Conservation (phyloP, 23 tunicate species). For the Ciona savignyi region DNA sequence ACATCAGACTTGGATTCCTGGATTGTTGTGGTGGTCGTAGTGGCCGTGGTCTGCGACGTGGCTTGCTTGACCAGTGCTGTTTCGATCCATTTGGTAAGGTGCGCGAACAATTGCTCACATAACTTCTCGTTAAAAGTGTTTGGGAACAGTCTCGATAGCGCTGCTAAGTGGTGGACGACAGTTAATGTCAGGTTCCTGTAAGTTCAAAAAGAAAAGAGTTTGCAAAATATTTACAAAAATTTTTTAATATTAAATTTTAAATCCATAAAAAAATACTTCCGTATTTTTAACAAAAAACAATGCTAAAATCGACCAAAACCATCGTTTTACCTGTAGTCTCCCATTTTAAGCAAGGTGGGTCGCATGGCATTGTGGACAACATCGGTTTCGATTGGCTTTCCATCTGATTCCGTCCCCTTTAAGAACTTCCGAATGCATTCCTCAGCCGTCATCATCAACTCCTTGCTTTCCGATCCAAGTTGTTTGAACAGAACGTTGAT, state of each 20-base stretch:
- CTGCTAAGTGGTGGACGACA: constrained; percentile 90
- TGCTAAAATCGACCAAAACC: neutral
- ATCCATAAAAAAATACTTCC: neutral
- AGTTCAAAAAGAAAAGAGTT: too few species aligned
- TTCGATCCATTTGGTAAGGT: constrained; percentile 85
- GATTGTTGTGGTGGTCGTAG: neutral
- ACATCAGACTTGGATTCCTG: constrained; percentile 42
- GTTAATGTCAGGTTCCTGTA: constrained; percentile 75
- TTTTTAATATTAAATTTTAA: neutral
- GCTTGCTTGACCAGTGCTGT: constrained; percentile 65
- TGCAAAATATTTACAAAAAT: too few species aligned
- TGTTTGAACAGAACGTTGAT: constrained; percentile 83
- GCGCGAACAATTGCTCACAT: constrained; percentile 89
- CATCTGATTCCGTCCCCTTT: constrained; percentile 84
- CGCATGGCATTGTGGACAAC: constrained; percentile 95
- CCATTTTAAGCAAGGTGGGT: constrained; percentile 95
- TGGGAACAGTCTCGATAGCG: constrained; percentile 90
- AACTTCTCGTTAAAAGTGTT: constrained; percentile 94
- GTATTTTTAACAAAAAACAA: neutral
- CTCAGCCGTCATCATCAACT: constrained; percentile 90
- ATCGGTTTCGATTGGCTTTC: constrained; percentile 75
- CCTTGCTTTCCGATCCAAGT: constrained; percentile 76
- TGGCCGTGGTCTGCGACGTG: neutral
- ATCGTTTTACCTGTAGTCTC: constrained; percentile 85
- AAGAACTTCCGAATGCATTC: constrained; percentile 85